Percentiles rank a stretch among this genome's conserved stretches.
Conservation (phyloP, 2,888 invertebrate genomes). For the Cataglyphis livida region DNA sequence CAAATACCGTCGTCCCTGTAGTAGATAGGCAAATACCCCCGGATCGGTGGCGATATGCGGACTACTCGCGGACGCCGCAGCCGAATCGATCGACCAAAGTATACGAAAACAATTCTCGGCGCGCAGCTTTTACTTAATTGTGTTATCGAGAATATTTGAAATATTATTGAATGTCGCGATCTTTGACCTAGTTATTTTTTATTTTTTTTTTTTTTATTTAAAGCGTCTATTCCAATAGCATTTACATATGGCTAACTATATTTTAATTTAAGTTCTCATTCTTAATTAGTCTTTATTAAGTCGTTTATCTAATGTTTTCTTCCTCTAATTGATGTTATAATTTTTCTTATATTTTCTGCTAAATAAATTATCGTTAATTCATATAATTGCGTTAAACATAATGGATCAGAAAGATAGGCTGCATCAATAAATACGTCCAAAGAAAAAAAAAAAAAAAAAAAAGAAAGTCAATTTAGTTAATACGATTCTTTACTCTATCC, state of each 20-base stretch:
- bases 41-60: constrained; percentile 38
- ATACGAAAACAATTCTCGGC: constrained; percentile 15
- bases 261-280: background rate
- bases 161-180: background rate
- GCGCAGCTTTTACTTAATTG: background rate
- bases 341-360: background rate
- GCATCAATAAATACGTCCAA: background rate
- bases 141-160: background rate
- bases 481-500: background rate
- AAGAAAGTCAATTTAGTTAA: background rate
- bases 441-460: background rate
- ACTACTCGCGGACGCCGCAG: constrained; percentile 5
- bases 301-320: background rate
- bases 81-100: constrained; percentile 35
- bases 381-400: background rate
- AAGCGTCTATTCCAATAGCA: background rate
- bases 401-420: background rate
- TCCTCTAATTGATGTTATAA: background rate
- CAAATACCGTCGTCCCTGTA: constrained; percentile 50
- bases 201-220: background rate
- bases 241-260: background rate
- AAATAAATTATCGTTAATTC: background rate
- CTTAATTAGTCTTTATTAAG: too few species aligned
- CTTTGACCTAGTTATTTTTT: background rate
- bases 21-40: constrained; percentile 25